These are phyloP conservation scores for Spodoptera littoralis DNA, from an alignment of 2,888 invertebrate species.

Conservation along the genomic window DNA sequence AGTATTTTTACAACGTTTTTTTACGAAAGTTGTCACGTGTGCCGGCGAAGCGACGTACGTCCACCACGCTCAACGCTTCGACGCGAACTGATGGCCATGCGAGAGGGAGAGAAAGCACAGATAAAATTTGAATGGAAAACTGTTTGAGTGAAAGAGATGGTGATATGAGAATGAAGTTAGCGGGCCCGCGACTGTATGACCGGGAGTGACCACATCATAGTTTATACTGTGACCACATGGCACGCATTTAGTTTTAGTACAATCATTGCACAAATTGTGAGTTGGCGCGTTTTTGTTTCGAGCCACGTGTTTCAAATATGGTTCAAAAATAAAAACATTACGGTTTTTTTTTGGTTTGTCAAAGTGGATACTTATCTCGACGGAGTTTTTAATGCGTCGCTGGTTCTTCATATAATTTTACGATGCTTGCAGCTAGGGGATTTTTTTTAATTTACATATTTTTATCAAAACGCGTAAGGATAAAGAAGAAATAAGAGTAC, in stretches of 20 bases:
- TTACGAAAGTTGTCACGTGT: conserved; percentile 83
- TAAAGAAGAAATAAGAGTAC: conserved; percentile 31
- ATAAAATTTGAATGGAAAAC: conserved; percentile 65
- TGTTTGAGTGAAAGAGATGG: conserved; percentile 67
- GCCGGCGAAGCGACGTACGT: conserved; percentile 55
- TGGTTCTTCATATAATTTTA: conserved; percentile 33
- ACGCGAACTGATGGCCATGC: conserved; percentile 74
- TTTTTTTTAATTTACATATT: conserved; percentile 49
- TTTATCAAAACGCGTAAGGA: conserved; percentile 44
- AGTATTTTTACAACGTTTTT: conserved; percentile 73
- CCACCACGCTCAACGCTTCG: conserved; percentile 54
- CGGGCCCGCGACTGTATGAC: conserved; percentile 68
- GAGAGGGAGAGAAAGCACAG: conserved; percentile 76
- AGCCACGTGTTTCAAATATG: conserved; percentile 79
- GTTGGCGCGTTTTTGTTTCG: conserved; percentile 82
- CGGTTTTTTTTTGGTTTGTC: conserved; percentile 51
- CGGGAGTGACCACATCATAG: conserved; percentile 87
- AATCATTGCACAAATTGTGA: conserved; percentile 82
- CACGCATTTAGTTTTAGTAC: conserved; percentile 78
- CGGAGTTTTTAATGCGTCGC: conserved; percentile 32
- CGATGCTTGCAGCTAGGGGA: conserved; percentile 20
- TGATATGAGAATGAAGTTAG: conserved; percentile 73
- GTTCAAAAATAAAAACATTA: conserved; percentile 66
- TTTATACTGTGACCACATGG: conserved; percentile 88
- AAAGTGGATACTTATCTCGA: conserved; percentile 38